phyloP scores from a whole-genome alignment of 2,113 vertebrate species.

The Tricholaema leucomelas region DNA sequence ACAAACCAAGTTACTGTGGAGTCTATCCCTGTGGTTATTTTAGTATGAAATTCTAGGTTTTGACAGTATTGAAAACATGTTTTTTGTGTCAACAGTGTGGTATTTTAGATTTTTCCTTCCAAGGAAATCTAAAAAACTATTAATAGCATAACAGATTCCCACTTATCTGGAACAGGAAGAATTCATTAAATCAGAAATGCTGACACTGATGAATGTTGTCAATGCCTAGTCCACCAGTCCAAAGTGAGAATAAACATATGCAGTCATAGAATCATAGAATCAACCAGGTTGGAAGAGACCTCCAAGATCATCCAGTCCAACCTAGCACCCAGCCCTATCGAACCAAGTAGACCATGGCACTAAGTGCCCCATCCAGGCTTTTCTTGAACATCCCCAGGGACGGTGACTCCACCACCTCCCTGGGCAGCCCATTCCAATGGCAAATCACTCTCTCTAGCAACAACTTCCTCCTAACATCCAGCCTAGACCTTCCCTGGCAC shows the following conservation, averaged over 20 bases:
- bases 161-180: neutral
- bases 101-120: neutral
- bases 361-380: no score
- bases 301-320: no score
- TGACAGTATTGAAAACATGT: neutral
- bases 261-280: neutral
- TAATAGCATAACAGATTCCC: neutral
- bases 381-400: no score
- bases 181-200: neutral
- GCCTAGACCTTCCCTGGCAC: no score
- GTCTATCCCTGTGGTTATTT: neutral
- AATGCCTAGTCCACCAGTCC: neutral
- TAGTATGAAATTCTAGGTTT: neutral
- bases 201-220: neutral
- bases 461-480: no score
- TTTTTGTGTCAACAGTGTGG: neutral
- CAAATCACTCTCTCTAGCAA: no score
- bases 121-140: neutral
- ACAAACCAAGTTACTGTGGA: neutral
- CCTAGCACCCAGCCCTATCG: no score
- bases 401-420: no score
- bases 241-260: neutral
- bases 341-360: no score
- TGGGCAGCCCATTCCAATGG: no score
- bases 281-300: no score